Evolutionary conservation across 64 coral and sea anemone genomes (phyloP).

Genomic region (Montipora efflorescens): DNA sequence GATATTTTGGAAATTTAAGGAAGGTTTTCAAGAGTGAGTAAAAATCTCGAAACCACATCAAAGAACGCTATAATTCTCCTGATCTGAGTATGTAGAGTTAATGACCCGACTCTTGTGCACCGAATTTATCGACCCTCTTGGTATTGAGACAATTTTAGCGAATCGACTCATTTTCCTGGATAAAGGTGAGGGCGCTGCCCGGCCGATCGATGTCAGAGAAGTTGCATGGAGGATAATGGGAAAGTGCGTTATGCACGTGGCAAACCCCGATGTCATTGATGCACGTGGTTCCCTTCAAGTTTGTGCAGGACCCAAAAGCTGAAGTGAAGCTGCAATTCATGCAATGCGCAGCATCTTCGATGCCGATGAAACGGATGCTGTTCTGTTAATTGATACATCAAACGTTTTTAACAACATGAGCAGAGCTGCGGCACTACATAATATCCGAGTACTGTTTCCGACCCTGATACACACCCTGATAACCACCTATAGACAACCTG

Average conservation of each 20-base stretch:
- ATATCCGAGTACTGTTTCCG: background rate
- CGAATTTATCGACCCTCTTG: background rate
- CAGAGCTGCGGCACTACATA: conserved; percentile 13
- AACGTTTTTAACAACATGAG: conserved; percentile 19
- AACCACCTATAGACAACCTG: background rate
- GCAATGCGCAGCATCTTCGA: background rate
- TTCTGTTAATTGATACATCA: background rate
- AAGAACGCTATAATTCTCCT: too few species aligned
- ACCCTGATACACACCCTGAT: background rate
- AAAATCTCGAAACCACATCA: too few species aligned
- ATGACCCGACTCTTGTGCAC: background rate
- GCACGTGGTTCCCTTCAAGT: conserved; percentile 12
- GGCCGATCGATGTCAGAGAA: conserved; percentile 2
- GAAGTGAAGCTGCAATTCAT: background rate
- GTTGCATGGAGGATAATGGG: background rate
- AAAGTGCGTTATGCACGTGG: background rate
- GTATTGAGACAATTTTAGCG: background rate
- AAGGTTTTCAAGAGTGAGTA: too few species aligned
- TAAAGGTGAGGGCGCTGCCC: background rate
- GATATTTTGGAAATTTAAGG: too few species aligned
- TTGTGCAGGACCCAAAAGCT: conserved; percentile 3
- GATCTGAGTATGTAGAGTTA: too few species aligned
- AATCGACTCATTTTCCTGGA: conserved; percentile 6
- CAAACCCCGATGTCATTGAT: background rate
- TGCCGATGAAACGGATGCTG: background rate